Evolutionary conservation across 2,888 invertebrate species (phyloP).

Genomic region (Campoplex capitator): DNA sequence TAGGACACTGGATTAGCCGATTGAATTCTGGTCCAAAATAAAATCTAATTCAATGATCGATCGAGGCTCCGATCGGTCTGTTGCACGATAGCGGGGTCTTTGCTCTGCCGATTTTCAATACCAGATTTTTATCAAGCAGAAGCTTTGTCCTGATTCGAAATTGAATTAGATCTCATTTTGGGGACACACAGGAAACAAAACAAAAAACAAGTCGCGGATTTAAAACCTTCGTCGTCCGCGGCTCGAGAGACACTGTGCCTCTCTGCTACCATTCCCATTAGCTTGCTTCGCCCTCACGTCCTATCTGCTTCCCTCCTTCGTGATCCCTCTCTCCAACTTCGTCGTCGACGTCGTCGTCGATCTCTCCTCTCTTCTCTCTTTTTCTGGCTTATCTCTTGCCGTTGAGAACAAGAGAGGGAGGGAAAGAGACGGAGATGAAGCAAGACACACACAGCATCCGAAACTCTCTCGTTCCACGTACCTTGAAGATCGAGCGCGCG

Average conservation of each 20-base stretch:
- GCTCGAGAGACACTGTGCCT: slow-evolving; percentile 82
- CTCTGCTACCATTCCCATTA: slow-evolving; percentile 82
- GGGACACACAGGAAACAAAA: neutral
- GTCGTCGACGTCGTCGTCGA: slow-evolving; percentile 62
- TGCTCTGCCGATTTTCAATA: neutral
- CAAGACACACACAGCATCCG: slow-evolving; percentile 67
- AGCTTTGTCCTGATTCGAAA: neutral
- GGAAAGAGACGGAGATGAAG: slow-evolving; percentile 23
- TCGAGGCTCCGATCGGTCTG: neutral
- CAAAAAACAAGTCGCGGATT: slow-evolving; percentile 65
- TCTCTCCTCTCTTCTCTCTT: slow-evolving; percentile 62
- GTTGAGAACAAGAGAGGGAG: slow-evolving; percentile 23
- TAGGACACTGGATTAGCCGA: slow-evolving; percentile 21
- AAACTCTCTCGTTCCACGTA: slow-evolving; percentile 61
- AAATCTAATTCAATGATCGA: neutral
- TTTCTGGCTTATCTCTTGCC: slow-evolving; percentile 32
- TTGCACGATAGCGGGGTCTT: neutral
- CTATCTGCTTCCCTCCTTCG: slow-evolving; percentile 71
- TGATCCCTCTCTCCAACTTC: slow-evolving; percentile 73
- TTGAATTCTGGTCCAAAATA: neutral
- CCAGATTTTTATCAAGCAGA: slow-evolving; percentile 13
- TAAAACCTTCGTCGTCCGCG: slow-evolving; percentile 79
- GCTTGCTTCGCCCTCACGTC: slow-evolving; percentile 79
- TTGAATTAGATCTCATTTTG: slow-evolving; percentile 9
- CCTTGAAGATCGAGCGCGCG: slow-evolving; percentile 38